Evolutionary conservation across 2,113 vertebrate species (phyloP), one percentile per base, ranked within the genome.

Genomic region (Pandion haliaetus): DNA sequence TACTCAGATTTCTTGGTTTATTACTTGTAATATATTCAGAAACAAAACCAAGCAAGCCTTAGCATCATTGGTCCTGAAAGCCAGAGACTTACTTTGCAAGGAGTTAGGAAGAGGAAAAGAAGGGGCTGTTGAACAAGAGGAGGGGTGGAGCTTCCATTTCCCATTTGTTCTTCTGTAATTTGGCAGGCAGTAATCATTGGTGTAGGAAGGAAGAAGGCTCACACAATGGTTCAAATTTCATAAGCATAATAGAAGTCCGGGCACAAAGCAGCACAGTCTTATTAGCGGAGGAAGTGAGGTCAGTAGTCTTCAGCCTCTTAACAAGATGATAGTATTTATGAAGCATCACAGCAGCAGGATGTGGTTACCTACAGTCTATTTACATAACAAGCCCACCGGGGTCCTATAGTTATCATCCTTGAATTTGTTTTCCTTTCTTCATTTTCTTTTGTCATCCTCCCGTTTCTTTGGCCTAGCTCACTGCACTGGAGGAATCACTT

Each of bases 301-400:
- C 98, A 98, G 98, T 96, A 96, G 97, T 98, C 98, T 98, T 99
- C 98, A 98, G 98, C 98, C 91, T 97, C 98, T 97, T 99, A 99
- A 99, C 97, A 98, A 99, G 98, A 98, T 93, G 97, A 98, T 98
- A 98, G 98, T 98, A 98, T 99, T 99, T 99, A 99, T 99, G 99
- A 99, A 98, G 97, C 95, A 86, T 98, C 96, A 86, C 62, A 38
- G 97, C 93, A 88, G 98, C 98, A 98, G 97, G 98, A 98, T 96
- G 95, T 98, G 95, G 98, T 98, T 98, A 98, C 98, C 98, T 98
- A 97, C 97, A 97, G 98, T 98, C 98, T 97, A 95, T 98, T 98
- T 98, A 97, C 97, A 97, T 99, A 99, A 99, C 98, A 99, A 99
- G 98, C 98, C 98, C 99, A 99, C 99, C 67, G 95, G 99, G 98